phyloP scores from a whole-genome alignment of 2,113 vertebrate species.

The Mesoclemmys tuberculata region DNA sequence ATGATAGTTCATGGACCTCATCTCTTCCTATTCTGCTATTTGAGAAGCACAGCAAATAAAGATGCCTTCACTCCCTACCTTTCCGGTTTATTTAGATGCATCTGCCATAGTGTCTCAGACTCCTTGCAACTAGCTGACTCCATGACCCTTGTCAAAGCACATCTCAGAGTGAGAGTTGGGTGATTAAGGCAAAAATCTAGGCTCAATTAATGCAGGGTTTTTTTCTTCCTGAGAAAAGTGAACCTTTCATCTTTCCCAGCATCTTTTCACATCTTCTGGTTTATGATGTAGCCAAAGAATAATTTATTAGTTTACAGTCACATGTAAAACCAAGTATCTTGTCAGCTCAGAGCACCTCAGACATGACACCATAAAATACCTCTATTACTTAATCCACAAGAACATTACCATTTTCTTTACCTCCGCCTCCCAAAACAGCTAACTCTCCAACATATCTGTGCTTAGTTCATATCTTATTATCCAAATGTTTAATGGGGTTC shows the following conservation, averaged over 20 bases:
- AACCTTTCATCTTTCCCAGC: neutral
- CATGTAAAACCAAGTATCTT: neutral
- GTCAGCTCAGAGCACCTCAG: neutral
- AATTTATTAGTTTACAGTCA: neutral
- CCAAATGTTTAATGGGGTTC: constrained; percentile 24
- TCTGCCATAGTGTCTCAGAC: neutral
- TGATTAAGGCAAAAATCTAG: neutral
- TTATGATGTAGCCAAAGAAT: neutral
- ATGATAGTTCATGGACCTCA: neutral
- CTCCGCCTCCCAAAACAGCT: neutral
- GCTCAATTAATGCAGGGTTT: neutral
- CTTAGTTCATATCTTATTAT: constrained; percentile 44
- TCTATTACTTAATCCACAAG: neutral
- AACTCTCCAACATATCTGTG: neutral
- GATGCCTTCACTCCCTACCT: neutral
- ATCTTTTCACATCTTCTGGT: neutral
- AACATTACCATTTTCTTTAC: neutral
- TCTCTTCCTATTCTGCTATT: neutral
- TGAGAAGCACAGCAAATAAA: neutral
- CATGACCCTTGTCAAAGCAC: neutral
- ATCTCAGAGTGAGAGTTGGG: neutral
- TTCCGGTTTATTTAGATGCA: neutral
- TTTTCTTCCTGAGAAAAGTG: neutral
- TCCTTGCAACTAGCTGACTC: neutral
- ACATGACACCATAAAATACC: neutral